A percentile compares a stretch with the other conserved stretches of the same genome.
Evolutionary conservation across 2,797 vertebrate genomes (phyloP).

Genomic region (Falco novaeseelandiae): DNA sequence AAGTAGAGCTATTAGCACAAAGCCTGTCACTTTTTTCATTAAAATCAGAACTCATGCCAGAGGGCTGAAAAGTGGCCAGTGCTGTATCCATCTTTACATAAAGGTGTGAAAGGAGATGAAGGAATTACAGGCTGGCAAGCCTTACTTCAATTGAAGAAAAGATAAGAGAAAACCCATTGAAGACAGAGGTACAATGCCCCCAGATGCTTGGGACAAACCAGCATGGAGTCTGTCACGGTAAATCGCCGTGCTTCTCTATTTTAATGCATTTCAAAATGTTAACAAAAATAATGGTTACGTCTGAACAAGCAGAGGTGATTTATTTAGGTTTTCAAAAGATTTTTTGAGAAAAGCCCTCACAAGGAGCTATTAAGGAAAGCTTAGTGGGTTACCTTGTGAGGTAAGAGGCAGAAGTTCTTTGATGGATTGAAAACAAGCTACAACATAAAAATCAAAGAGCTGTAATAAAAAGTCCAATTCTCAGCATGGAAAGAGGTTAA

Average conservation of each 20-base stretch:
- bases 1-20: conserved; percentile 57
- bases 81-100: conserved; percentile 39
- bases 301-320: not conserved
- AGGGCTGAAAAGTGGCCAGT: conserved; percentile 36
- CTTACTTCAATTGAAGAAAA: conserved; percentile 33
- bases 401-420: conserved; percentile 32
- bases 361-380: conserved; percentile 57
- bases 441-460: conserved; percentile 48
- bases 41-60: conserved; percentile 44
- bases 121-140: conserved; percentile 17
- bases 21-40: conserved; percentile 55
- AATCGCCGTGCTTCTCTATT: not conserved
- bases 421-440: conserved; percentile 36
- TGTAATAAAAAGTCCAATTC: conserved; percentile 44
- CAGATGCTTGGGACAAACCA: conserved; percentile 41
- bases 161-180: conserved; percentile 47
- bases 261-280: conserved; percentile 43
- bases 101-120: conserved; percentile 38
- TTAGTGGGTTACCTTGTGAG: conserved; percentile 42
- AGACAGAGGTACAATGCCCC: not conserved
- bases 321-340: conserved; percentile 59
- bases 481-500: conserved; percentile 34
- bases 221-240: not conserved
- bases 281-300: not conserved
- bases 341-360: conserved; percentile 23